Evolutionary conservation across 1,140 invertebrate genomes (phyloP).

Genomic region (Scaptodrosophila lebanonensis): DNA sequence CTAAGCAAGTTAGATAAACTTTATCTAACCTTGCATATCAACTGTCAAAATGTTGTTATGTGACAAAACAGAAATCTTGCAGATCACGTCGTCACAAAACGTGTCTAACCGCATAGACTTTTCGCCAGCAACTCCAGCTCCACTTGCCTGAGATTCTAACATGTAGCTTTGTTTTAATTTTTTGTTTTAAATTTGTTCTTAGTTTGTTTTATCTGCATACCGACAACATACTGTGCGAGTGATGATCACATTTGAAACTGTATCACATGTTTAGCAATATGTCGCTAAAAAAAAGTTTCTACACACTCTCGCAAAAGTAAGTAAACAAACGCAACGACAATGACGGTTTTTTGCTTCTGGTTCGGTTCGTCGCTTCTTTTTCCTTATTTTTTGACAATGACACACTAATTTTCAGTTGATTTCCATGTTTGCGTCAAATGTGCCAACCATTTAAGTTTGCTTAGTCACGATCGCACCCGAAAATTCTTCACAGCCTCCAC

Average conservation of each 20-base stretch:
- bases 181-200: too few species aligned
- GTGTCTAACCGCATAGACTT: not conserved
- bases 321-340: slow-evolving; percentile 1
- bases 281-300: slow-evolving; percentile 65
- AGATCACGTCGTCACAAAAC: slow-evolving; percentile 2
- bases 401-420: slow-evolving; percentile 57
- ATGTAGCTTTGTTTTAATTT: too few species aligned
- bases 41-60: too few species aligned
- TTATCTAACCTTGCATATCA: too few species aligned
- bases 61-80: too few species aligned
- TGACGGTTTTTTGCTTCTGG: slow-evolving; percentile 20
- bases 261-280: slow-evolving; percentile 72
- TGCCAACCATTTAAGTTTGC: slow-evolving; percentile 10
- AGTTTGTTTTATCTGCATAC: not conserved
- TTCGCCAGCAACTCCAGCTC: too few species aligned
- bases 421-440: slow-evolving; percentile 26
- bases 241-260: slow-evolving; percentile 28
- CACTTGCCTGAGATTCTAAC: too few species aligned
- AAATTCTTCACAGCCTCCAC: not conserved
- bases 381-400: slow-evolving; percentile 49
- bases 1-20: too few species aligned
- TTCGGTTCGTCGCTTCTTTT: slow-evolving; percentile 24
- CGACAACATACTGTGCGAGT: slow-evolving; percentile 3
- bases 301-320: slow-evolving; percentile 29
- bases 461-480: slow-evolving; percentile 37